Conservation (phyloP, 2,888 invertebrate genomes). For the Coelopa pilipes region DNA sequence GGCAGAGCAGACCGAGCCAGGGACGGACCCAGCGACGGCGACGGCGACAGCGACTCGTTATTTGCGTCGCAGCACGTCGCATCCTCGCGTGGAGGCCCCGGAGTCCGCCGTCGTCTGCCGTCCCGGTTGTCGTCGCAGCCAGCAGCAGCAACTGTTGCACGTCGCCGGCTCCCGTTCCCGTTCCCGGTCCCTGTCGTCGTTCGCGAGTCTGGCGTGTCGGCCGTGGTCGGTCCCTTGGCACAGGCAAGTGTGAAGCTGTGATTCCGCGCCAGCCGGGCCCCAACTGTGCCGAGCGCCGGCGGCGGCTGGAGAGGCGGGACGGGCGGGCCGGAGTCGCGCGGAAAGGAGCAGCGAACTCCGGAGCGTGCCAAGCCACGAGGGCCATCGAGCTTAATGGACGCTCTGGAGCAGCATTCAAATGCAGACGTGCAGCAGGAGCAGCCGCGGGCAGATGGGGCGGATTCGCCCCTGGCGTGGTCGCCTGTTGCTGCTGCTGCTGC, state of each 20-base stretch:
- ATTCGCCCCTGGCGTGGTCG: background rate
- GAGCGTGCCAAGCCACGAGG: conserved; percentile 14
- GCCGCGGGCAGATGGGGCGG: background rate
- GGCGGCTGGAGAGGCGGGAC: background rate
- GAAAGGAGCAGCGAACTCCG: background rate
- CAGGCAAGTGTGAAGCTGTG: conserved; percentile 12
- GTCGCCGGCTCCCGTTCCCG: no score
- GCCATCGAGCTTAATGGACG: conserved; percentile 1
- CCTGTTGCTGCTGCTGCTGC: background rate
- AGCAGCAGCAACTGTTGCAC: conserved; percentile 5
- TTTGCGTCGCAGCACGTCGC: conserved; percentile 14
- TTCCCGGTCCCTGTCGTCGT: no score
- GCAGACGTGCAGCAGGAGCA: conserved; percentile 13
- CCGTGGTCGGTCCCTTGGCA: background rate
- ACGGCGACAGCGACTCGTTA: background rate
- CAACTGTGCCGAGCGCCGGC: background rate
- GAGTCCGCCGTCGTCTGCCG: background rate
- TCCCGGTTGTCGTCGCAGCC: background rate
- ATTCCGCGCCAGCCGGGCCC: background rate
- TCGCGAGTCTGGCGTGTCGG: background rate
- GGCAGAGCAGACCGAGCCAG: background rate
- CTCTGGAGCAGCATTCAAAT: conserved; percentile 4
- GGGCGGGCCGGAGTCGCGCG: background rate
- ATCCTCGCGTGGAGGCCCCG: background rate
- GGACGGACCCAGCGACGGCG: background rate